Evolutionary conservation across 2,113 vertebrate species (phyloP).

Genomic region (Sarotherodon lohbergeri): DNA sequence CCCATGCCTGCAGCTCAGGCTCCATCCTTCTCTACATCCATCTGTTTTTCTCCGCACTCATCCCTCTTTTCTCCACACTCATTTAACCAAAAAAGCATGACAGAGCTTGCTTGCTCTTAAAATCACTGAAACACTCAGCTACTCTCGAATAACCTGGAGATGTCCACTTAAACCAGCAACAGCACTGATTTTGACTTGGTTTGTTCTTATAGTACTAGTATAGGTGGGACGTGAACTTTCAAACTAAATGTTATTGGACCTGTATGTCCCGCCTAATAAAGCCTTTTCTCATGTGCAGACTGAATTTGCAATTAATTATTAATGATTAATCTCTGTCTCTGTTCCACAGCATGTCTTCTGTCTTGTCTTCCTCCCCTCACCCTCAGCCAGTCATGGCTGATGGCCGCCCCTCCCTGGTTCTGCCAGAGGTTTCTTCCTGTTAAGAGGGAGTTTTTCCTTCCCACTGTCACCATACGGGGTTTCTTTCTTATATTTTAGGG

Average conservation of each 20-base stretch:
- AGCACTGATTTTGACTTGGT: not conserved
- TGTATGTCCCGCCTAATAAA: not conserved
- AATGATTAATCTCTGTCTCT: not conserved
- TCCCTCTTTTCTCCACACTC: not conserved
- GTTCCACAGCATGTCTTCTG: not conserved
- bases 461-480: not conserved
- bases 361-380: not conserved
- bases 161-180: not conserved
- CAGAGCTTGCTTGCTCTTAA: not conserved
- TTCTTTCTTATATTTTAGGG: not conserved
- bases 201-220: not conserved
- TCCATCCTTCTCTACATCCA: not conserved
- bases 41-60: not conserved
- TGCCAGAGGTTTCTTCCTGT: not conserved
- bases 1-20: constrained; percentile 15
- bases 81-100: not conserved
- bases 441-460: not conserved
- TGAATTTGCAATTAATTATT: not conserved
- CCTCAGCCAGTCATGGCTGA: not conserved
- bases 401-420: not conserved
- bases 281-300: not conserved
- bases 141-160: not conserved
- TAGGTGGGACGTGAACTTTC: not conserved
- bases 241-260: not conserved
- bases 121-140: not conserved